A percentile compares a stretch with the other conserved stretches of the same genome.
Conservation (phyloP, 2,113 vertebrate genomes). For the Phainopepla nitens region DNA sequence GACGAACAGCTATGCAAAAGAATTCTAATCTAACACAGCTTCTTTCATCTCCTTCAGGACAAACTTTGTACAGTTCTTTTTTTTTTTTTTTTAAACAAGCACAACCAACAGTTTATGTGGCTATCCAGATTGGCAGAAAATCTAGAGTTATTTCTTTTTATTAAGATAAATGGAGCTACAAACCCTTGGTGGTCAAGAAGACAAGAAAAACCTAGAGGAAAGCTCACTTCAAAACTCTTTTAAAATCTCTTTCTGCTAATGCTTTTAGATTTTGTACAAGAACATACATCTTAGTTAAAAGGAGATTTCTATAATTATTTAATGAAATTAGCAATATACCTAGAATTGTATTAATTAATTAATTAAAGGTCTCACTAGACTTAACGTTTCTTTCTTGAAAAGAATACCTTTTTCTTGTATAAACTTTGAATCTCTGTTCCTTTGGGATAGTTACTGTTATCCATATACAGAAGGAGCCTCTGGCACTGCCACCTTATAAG, state of each 20-base stretch:
- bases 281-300: background rate
- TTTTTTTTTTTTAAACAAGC: background rate
- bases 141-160: background rate
- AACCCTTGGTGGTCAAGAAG: background rate
- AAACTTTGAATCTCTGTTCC: background rate
- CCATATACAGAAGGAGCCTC: background rate
- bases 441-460: background rate
- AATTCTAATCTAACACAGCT: conserved; percentile 23
- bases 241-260: background rate
- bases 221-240: background rate
- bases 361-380: background rate
- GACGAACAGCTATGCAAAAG: conserved; percentile 1
- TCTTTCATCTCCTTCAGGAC: conserved; percentile 19
- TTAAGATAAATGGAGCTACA: conserved; percentile 1
- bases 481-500: background rate
- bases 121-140: conserved; percentile 4
- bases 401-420: background rate
- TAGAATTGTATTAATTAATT: background rate
- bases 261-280: background rate
- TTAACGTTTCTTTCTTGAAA: background rate
- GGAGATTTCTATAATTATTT: background rate
- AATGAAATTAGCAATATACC: background rate
- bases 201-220: conserved; percentile 7
- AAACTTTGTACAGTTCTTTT: background rate
- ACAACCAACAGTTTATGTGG: conserved; percentile 5